These are phyloP conservation scores for Cuniculus paca DNA, from an alignment of 2,797 vertebrate genomes.

Conservation along the genomic window DNA sequence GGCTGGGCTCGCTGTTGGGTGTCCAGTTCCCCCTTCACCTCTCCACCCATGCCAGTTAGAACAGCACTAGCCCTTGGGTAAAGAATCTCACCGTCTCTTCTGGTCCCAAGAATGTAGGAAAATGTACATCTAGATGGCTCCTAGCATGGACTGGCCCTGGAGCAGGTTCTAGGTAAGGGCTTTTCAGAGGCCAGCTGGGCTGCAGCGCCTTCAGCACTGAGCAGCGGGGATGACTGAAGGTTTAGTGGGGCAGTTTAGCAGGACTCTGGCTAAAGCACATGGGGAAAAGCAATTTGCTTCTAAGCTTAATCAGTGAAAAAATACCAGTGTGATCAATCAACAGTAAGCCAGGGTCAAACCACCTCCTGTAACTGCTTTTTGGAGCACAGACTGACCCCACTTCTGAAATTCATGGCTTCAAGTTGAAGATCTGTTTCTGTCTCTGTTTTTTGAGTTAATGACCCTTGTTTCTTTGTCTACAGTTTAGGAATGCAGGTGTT, in stretches of 20 bases:
- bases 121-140: background rate
- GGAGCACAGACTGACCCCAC: background rate
- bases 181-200: background rate
- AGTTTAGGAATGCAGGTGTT: slow-evolving; percentile 13
- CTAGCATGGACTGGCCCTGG: background rate
- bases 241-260: background rate
- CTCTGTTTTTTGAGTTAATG: background rate
- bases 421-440: slow-evolving; percentile 45
- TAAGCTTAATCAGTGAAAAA: slow-evolving; percentile 10
- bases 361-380: background rate
- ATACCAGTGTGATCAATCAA: background rate
- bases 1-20: background rate
- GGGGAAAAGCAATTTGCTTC: background rate
- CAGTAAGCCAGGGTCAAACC: background rate
- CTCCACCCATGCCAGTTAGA: background rate
- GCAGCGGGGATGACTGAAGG: background rate
- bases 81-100: background rate
- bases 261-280: background rate
- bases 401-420: background rate
- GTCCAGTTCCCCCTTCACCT: background rate
- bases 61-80: background rate
- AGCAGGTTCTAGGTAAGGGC: background rate
- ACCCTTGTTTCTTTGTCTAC: background rate
- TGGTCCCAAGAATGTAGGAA: slow-evolving; percentile 19
- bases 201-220: background rate